Percentiles rank a stretch among this genome's conserved stretches.
Conservation (phyloP, 2,113 vertebrate species). For the Garra rufa region DNA sequence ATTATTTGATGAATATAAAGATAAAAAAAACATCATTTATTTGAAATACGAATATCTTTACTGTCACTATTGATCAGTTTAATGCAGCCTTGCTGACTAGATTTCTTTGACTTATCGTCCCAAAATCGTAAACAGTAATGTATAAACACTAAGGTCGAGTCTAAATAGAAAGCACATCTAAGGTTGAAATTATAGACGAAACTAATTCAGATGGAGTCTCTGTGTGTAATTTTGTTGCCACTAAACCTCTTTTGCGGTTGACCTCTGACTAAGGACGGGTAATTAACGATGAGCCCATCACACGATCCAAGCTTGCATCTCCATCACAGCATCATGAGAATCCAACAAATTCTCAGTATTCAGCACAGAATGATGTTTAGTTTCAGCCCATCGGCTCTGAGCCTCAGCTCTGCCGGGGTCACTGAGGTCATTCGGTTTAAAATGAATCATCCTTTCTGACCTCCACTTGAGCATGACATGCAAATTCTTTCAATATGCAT, state of each 20-base stretch:
- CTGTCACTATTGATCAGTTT: background rate
- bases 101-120: background rate
- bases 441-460: background rate
- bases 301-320: background rate
- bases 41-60: background rate
- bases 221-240: background rate
- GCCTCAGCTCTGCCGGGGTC: background rate
- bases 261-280: background rate
- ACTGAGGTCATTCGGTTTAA: background rate
- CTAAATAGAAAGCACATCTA: background rate
- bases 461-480: background rate
- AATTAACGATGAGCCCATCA: background rate
- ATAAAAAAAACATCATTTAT: background rate
- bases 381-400: background rate
- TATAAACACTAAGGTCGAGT: background rate
- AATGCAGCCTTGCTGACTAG: background rate
- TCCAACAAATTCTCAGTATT: background rate
- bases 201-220: no score
- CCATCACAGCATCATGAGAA: background rate
- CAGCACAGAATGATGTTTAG: background rate
- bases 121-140: background rate
- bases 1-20: no score
- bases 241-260: background rate
- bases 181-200: background rate
- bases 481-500: background rate